Percentiles rank a stretch among this genome's conserved stretches.
These are phyloP conservation scores for Pycnomerus fuliginosus DNA, from an alignment of 2,888 invertebrate genomes.

Conservation along the genomic window DNA sequence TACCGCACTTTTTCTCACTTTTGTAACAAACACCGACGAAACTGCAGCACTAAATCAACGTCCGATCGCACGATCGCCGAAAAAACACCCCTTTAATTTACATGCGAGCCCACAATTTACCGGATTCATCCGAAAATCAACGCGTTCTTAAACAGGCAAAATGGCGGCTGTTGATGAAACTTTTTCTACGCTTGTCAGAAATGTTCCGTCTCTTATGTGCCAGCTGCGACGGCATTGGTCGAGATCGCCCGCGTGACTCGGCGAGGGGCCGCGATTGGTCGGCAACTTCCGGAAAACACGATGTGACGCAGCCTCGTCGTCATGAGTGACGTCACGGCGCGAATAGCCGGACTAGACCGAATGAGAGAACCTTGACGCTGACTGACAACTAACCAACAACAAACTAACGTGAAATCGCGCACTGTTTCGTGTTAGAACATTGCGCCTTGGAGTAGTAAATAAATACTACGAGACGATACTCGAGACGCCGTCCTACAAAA, in stretches of 20 bases:
- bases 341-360: constrained; percentile 2
- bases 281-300: constrained; percentile 48
- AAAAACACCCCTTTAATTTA: constrained; percentile 49
- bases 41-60: constrained; percentile 45
- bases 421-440: too few relatives aligned
- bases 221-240: constrained; percentile 51
- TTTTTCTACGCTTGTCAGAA: constrained; percentile 95
- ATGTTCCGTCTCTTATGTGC: constrained; percentile 59
- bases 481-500: too few relatives aligned
- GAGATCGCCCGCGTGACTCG: constrained; percentile 54
- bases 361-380: constrained; percentile 19
- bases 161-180: constrained; percentile 96
- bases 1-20: constrained; percentile 59
- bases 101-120: constrained; percentile 62
- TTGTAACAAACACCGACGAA: constrained; percentile 51
- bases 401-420: too few relatives aligned
- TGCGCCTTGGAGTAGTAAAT: too few relatives aligned
- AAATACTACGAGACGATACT: too few relatives aligned
- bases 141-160: constrained; percentile 81
- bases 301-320: constrained; percentile 51
- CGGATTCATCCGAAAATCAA: constrained; percentile 73
- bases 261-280: constrained; percentile 49
- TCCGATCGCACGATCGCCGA: constrained; percentile 48
- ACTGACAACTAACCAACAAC: too few relatives aligned
- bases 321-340: constrained; percentile 48